Conservation (phyloP, 2,888 invertebrate species). For the Tachina fera region DNA sequence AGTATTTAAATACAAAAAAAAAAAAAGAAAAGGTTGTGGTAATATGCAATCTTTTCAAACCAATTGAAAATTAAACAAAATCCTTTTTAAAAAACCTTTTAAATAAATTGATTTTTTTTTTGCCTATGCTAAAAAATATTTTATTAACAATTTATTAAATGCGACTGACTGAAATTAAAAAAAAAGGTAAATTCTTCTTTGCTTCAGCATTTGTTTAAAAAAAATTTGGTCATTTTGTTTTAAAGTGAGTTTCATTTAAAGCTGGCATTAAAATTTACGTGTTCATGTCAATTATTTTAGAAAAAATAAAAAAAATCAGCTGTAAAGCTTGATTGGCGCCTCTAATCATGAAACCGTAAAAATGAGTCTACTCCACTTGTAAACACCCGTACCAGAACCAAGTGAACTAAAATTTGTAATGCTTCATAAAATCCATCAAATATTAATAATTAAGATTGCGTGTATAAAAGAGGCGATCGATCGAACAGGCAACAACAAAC, state of each 20-base stretch:
- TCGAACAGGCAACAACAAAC: constrained; percentile 50
- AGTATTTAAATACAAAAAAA: constrained; percentile 48
- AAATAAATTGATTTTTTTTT: constrained; percentile 61
- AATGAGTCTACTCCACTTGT: constrained; percentile 40
- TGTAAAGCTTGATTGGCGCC: constrained; percentile 67
- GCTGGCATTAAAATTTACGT: constrained; percentile 46
- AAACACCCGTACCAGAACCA: constrained; percentile 27
- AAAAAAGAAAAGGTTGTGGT: constrained; percentile 12
- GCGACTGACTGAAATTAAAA: not conserved
- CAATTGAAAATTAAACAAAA: constrained; percentile 31
- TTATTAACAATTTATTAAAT: not conserved
- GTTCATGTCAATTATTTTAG: constrained; percentile 61
- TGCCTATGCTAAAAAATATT: not conserved
- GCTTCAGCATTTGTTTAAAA: not conserved
- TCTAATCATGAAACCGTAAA: constrained; percentile 63
- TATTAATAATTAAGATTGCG: constrained; percentile 69
- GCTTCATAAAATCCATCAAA: constrained; percentile 71
- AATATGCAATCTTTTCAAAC: constrained; percentile 50
- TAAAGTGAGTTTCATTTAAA: not conserved
- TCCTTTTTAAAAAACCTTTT: constrained; percentile 56
- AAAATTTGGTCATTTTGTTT: constrained; percentile 4
- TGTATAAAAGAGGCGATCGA: constrained; percentile 63
- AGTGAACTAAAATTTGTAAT: constrained; percentile 51
- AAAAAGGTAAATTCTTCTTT: not conserved
- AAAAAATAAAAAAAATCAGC: constrained; percentile 50